These are phyloP conservation scores for Dyspetes luteomarginatus DNA, from an alignment of 2,888 invertebrate species.

Conservation along the genomic window DNA sequence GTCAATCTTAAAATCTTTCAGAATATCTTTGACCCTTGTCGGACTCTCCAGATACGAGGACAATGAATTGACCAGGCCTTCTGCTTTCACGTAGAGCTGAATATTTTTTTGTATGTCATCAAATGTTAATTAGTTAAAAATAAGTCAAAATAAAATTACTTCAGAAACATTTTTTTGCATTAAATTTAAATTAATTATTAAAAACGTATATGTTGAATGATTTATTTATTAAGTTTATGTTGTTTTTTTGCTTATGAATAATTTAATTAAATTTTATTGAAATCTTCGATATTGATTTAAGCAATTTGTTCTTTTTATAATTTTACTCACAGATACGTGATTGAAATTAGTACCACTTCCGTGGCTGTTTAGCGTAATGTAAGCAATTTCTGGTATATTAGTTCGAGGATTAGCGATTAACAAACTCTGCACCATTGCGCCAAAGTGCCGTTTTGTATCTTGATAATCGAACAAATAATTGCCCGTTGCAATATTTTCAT, in stretches of 20 bases:
- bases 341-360: constrained; percentile 86
- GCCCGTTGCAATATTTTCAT: constrained; percentile 88
- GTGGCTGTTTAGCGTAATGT: constrained; percentile 85
- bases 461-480: constrained; percentile 89
- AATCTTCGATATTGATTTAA: too few species aligned
- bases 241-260: background rate
- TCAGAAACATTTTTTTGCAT: constrained; percentile 2
- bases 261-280: constrained; percentile 71
- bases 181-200: background rate
- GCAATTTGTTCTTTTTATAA: too few species aligned
- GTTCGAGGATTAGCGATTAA: constrained; percentile 88
- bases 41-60: constrained; percentile 84
- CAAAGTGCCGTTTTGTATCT: constrained; percentile 86
- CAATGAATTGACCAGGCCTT: constrained; percentile 84
- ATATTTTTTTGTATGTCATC: constrained; percentile 28
- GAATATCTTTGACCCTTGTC: constrained; percentile 84
- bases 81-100: constrained; percentile 87
- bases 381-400: constrained; percentile 87
- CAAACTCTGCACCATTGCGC: constrained; percentile 86
- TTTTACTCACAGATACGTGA: constrained; percentile 85
- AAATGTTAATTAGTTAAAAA: constrained; percentile 12
- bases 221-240: too few species aligned
- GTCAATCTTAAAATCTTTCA: constrained; percentile 84
- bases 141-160: constrained; percentile 4
- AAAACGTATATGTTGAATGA: too few species aligned